Base-by-base conservation (phyloP, 2,113 vertebrate species). In the Blennius ocellaris region DNA sequence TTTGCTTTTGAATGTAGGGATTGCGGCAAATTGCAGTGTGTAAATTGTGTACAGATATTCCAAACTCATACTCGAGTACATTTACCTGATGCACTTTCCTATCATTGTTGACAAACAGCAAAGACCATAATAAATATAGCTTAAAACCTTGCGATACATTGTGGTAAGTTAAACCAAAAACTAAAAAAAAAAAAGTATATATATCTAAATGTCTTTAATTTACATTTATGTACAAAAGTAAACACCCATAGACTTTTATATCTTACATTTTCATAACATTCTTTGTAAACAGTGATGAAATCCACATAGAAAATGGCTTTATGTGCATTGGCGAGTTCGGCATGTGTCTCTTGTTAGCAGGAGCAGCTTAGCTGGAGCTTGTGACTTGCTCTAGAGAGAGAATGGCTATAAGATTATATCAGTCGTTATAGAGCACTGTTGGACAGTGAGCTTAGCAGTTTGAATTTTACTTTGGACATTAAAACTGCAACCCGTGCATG, bases 121-220 rank as follows among this genome's bases (percentile, higher is more conserved):
- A 49, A 67, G 4, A 59, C 12, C 45, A 41, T 37, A 64, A 81
- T 72, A 85, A 77, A 83, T 81, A 68, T 60, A 70, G 53, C 64
- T 74, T 61, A 81, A 74, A 61, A 21, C 5, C 11, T 40, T 68
- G 41, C 11, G 11, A 72, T 53, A 72, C 21, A 59, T 55, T 43
- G 45, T 39, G 37, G 44, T 15, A 15, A 57, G 12, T 66, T 71
- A 56, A 77, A 67, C 52, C 82, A 72, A 81, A 74, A 59, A 58
- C 57, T 69, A 73, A 45, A 52, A 7, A 47, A 5, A 43, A 8
- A 7, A 8, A 43, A 43, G 6, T 3, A 52, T 36, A 52, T 69
- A 76, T 83, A 86, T 80, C 69, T 90, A 81, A 85, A 87, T 79
- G 80, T 55, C 63, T 90, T 89, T 86, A 88, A 91, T 89, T 87